A percentile compares a stretch with the other conserved stretches of the same genome.
These are phyloP conservation scores for Drosophila ogumai DNA, from an alignment of 1,140 invertebrate species.

Conservation along the genomic window DNA sequence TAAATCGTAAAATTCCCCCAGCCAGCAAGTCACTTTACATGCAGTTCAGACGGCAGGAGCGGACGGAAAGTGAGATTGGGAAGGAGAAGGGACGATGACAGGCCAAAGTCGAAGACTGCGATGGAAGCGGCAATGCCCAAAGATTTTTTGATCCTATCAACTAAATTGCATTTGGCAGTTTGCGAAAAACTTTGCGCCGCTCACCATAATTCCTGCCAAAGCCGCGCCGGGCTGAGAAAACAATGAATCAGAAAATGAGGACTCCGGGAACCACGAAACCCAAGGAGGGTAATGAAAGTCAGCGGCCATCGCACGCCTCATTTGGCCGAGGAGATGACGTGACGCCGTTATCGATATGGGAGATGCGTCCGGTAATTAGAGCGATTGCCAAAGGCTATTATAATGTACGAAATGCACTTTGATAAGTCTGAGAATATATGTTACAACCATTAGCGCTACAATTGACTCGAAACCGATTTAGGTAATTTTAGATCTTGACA, in stretches of 20 bases:
- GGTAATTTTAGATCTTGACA: not conserved
- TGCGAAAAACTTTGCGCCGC: slow-evolving; percentile 72
- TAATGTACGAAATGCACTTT: slow-evolving; percentile 16
- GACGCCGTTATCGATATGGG: slow-evolving; percentile 33
- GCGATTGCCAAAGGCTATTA: slow-evolving; percentile 21
- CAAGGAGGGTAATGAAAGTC: slow-evolving; percentile 35
- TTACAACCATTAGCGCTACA: not conserved
- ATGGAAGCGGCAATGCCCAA: slow-evolving; percentile 46
- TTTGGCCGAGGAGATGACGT: slow-evolving; percentile 47
- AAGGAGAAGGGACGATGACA: slow-evolving; percentile 34
- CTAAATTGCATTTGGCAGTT: slow-evolving; percentile 83
- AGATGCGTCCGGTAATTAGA: slow-evolving; percentile 34
- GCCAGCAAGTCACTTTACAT: slow-evolving; percentile 75
- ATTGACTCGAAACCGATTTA: not conserved
- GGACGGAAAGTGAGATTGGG: not conserved
- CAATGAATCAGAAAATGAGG: slow-evolving; percentile 42
- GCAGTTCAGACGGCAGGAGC: slow-evolving; percentile 26
- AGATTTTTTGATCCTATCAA: slow-evolving; percentile 83
- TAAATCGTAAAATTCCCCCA: slow-evolving; percentile 81
- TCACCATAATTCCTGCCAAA: slow-evolving; percentile 63
- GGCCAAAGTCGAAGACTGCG: slow-evolving; percentile 29
- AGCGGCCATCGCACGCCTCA: slow-evolving; percentile 42
- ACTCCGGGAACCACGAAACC: not conserved
- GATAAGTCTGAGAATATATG: not conserved
- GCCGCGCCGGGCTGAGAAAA: slow-evolving; percentile 27